Conservation (phyloP, 2,113 vertebrate genomes). For the Neotoma lepida region DNA sequence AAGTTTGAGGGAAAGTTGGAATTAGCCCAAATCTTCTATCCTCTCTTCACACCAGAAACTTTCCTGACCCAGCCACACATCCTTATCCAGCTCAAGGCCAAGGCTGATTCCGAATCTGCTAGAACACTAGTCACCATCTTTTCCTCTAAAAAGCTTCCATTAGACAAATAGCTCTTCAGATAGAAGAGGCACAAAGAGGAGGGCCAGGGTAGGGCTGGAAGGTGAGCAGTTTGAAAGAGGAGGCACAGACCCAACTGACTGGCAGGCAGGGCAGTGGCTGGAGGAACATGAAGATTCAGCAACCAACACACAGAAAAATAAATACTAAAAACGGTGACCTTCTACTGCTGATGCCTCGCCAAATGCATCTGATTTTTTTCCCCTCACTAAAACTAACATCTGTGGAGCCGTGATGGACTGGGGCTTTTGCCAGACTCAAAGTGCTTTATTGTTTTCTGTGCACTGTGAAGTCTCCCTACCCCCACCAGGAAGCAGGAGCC, state of each 20-base stretch:
- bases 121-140: neutral
- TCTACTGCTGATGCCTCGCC: slow-evolving; percentile 36
- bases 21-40: neutral
- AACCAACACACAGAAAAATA: slow-evolving; percentile 36
- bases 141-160: slow-evolving; percentile 19
- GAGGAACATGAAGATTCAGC: neutral
- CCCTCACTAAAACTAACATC: slow-evolving; percentile 63
- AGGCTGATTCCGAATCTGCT: slow-evolving; percentile 3
- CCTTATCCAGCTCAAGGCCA: neutral
- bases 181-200: neutral
- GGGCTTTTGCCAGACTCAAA: slow-evolving; percentile 64
- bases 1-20: neutral
- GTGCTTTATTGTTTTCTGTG: slow-evolving; percentile 63
- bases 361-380: slow-evolving; percentile 61
- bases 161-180: slow-evolving; percentile 35
- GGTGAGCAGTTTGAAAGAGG: neutral
- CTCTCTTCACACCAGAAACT: neutral
- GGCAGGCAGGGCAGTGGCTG: neutral
- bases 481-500: neutral
- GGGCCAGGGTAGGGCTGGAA: neutral
- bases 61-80: neutral
- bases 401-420: slow-evolving; percentile 28
- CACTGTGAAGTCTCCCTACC: slow-evolving; percentile 46
- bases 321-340: slow-evolving; percentile 19
- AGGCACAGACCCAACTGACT: neutral